These are phyloP conservation scores for Melanotaenia maccullochi DNA, from an alignment of 2,797 vertebrate genomes.

Conservation along the genomic window DNA sequence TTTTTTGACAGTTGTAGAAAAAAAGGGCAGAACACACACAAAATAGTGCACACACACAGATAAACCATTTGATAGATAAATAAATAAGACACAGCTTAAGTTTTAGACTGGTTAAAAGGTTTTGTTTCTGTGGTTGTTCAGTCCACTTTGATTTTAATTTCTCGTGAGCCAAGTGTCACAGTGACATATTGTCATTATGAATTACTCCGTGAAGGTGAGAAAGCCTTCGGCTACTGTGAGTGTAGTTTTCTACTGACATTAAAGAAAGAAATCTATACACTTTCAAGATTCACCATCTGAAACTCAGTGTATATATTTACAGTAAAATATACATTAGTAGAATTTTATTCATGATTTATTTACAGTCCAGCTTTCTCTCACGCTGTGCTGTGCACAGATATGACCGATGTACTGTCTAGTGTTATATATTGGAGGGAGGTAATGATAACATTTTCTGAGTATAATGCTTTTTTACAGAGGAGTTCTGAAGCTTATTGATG, in stretches of 20 bases:
- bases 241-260: constrained; percentile 24
- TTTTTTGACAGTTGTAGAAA: no score
- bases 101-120: no score
- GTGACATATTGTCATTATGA: not conserved
- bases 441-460: constrained; percentile 81
- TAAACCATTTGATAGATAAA: no score
- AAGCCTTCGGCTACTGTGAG: constrained; percentile 2
- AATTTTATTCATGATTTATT: constrained; percentile 44
- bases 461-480: constrained; percentile 72
- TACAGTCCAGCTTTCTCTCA: constrained; percentile 23
- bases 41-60: no score
- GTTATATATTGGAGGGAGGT: constrained; percentile 62
- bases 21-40: no score
- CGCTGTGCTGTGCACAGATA: constrained; percentile 36
- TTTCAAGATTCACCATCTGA: constrained; percentile 17
- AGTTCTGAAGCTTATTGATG: constrained; percentile 80
- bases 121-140: no score
- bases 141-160: constrained; percentile 2
- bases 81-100: no score
- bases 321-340: constrained; percentile 51
- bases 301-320: constrained; percentile 29
- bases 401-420: constrained; percentile 46
- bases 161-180: constrained; percentile 11
- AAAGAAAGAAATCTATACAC: constrained; percentile 41
- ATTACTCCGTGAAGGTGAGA: constrained; percentile 20